A percentile compares a stretch with the other conserved stretches of the same genome.
Evolutionary conservation across 2,113 vertebrate species (phyloP).

Genomic region (Tapirus terrestris): DNA sequence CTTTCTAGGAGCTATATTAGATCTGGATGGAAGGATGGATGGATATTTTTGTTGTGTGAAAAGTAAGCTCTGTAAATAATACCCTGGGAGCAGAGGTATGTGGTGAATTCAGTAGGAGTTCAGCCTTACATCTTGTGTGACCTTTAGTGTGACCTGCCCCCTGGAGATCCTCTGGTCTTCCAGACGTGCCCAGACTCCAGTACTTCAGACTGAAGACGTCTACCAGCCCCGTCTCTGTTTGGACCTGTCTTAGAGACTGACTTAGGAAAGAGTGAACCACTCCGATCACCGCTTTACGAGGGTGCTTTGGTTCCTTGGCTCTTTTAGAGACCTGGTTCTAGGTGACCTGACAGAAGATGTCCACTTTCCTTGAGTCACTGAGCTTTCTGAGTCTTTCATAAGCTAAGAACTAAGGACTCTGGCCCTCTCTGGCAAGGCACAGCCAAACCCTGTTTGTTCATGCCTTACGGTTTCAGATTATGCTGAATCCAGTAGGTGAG

Average conservation of each 20-base stretch:
- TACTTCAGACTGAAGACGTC: background rate
- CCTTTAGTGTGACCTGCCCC: background rate
- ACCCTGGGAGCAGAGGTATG: rapidly evolving
- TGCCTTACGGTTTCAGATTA: no score
- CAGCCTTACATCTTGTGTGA: background rate
- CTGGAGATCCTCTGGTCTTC: background rate
- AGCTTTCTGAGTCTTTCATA: background rate
- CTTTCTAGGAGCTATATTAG: background rate
- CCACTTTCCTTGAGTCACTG: background rate
- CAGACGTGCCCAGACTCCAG: no score
- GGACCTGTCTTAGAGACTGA: background rate
- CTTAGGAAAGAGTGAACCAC: background rate
- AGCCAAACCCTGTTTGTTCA: background rate
- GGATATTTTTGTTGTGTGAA: background rate
- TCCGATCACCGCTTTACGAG: background rate
- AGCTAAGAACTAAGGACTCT: background rate
- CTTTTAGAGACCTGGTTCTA: background rate
- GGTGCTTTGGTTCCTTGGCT: background rate
- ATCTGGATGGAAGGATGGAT: background rate
- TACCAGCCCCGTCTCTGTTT: rapidly evolving
- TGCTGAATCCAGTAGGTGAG: background rate
- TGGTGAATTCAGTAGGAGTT: background rate
- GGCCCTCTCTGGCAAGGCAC: background rate
- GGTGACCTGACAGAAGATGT: background rate
- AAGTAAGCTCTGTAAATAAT: rapidly evolving